phyloP scores from a whole-genome alignment of 2,888 invertebrate species.

The Xylota segnis region DNA sequence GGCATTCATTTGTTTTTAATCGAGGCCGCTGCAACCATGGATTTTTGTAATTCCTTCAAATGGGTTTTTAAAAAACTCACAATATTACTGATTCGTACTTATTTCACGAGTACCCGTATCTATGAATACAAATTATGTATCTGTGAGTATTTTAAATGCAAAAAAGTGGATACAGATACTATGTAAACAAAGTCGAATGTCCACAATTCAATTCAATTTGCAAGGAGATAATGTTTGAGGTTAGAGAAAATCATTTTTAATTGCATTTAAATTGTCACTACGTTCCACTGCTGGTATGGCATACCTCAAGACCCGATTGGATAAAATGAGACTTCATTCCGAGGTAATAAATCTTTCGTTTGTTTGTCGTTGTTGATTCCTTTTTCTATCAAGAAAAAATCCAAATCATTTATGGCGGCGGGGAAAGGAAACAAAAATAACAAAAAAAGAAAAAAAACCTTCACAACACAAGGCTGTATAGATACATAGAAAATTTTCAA shows the following conservation, averaged over 20 bases:
- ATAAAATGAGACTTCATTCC: conserved; percentile 72
- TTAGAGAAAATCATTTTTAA: conserved; percentile 32
- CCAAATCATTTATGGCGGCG: conserved; percentile 64
- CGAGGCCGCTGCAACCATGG: conserved; percentile 12
- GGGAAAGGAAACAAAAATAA: conserved; percentile 10
- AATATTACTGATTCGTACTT: neutral
- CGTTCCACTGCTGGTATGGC: conserved; percentile 20
- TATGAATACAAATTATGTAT: conserved; percentile 41
- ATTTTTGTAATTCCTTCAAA: conserved; percentile 29
- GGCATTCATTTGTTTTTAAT: conserved; percentile 66
- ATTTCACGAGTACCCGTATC: conserved; percentile 26
- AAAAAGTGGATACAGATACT: conserved; percentile 30
- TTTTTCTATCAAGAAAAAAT: conserved; percentile 57
- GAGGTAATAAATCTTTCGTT: conserved; percentile 70
- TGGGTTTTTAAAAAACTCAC: conserved; percentile 32
- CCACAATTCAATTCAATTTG: conserved; percentile 18
- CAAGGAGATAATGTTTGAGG: neutral
- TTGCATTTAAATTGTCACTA: conserved; percentile 54
- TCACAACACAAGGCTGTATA: conserved; percentile 38
- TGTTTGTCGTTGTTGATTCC: conserved; percentile 62
- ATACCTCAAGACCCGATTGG: conserved; percentile 60
- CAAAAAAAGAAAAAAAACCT: conserved; percentile 31
- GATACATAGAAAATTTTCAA: conserved; percentile 57
- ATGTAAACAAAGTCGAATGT: conserved; percentile 20
- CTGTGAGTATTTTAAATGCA: conserved; percentile 18